Evolutionary conservation across 2,113 vertebrate species (phyloP), one percentile per base, ranked within the genome.

Genomic region (Melanerpes aurifrons): DNA sequence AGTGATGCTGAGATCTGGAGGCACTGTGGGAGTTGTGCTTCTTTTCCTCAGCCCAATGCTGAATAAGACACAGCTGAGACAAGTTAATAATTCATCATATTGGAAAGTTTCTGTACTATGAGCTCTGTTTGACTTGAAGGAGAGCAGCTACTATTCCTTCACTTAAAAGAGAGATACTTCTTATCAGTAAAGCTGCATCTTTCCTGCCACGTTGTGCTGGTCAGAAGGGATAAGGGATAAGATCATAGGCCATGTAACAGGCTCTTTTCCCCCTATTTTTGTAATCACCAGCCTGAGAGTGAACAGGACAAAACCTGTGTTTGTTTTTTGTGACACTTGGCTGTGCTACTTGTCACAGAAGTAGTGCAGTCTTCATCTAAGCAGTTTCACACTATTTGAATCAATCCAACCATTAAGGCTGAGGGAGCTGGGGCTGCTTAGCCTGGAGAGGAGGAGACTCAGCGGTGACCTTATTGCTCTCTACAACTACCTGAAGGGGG

Each of bases 161-260:
- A 80, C 85, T 90, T 86, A n/a, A 86, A 90, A 80, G 63, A 35
- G 48, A 82, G 61, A 43, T 84, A 89, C 4, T 92, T 26, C 67
- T 95, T 92, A 94, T 94, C 93, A 81, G 72, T 48, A 78, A 40
- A 81, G 26, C 69, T 87, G 7, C 53, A 95, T 91, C 73, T 92
- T 94, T 87, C 67, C 66, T 91, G 79, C 32, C 85, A 75, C 85
- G 58, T 82, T 90, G 66, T 64, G 26, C 82, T 81, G 80, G 62
- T 83, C 67, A 75, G 82, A 93, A 91, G 45, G 61, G 82, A 74
- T 91, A 87, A 74, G 82, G 83, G 59, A 25, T 87, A 88, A 75
- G 78, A 93, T 87, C 78, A 77, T 79, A 94, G 78, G 67, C 32
- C 45, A 13, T 18, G 17, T 73, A 82, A 67, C 75, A 86, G 64